These are phyloP conservation scores for Xestoiulus laeticollis DNA, from an alignment of 2,888 invertebrate species.

Conservation along the genomic window DNA sequence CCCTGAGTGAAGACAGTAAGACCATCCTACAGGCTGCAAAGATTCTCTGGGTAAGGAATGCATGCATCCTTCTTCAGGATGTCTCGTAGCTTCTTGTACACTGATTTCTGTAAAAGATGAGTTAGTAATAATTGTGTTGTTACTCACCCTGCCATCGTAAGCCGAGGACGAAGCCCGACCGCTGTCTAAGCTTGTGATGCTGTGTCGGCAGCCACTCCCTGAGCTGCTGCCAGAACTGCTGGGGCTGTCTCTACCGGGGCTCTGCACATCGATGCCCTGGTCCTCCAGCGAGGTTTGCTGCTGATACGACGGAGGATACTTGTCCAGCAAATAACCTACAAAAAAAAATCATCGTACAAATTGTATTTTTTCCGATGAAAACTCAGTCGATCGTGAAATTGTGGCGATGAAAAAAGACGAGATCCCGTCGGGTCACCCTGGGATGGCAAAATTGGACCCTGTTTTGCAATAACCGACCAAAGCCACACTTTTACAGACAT, in stretches of 20 bases:
- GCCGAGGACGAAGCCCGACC: slow-evolving; percentile 81
- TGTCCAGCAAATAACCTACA: slow-evolving; percentile 49
- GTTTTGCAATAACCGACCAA: background rate
- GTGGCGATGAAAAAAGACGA: background rate
- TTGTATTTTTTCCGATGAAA: background rate
- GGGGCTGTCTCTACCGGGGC: slow-evolving; percentile 92
- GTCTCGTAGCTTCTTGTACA: no score
- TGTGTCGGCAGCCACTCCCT: slow-evolving; percentile 77
- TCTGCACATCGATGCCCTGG: slow-evolving; percentile 85
- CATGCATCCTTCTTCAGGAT: no score
- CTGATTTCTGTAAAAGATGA: no score
- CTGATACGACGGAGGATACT: slow-evolving; percentile 74
- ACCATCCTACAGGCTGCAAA: no score
- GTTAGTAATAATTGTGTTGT: no score
- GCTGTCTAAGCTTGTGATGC: slow-evolving; percentile 84
- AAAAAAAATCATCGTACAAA: background rate
- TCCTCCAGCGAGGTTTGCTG: slow-evolving; percentile 85
- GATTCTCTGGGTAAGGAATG: no score
- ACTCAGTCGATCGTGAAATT: background rate
- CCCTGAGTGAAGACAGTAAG: no score
- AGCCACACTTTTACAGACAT: no score
- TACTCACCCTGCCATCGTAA: slow-evolving; percentile 58
- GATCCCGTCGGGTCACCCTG: background rate
- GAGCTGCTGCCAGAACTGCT: slow-evolving; percentile 67
- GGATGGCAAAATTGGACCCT: background rate